phyloP scores from a whole-genome alignment of 2,888 invertebrate species.

The Vanessa cardui region DNA sequence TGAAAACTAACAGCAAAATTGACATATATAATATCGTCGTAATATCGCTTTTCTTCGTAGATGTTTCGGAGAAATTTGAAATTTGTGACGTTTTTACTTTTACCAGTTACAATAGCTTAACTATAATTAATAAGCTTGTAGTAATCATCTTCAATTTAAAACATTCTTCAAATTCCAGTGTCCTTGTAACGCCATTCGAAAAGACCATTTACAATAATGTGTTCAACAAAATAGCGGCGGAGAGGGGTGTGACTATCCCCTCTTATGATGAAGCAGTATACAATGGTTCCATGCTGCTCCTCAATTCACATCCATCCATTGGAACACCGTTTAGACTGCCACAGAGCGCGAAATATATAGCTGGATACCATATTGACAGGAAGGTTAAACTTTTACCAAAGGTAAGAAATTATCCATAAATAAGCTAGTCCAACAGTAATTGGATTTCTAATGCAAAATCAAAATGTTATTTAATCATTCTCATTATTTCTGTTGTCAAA shows the following conservation, averaged over 20 bases:
- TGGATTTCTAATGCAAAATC: no score
- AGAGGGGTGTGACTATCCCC: conserved; percentile 54
- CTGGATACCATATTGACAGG: conserved; percentile 59
- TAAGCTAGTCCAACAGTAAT: no score
- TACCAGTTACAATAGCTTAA: no score
- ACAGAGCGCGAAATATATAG: conserved; percentile 58
- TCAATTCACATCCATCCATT: conserved; percentile 60
- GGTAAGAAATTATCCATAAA: conserved; percentile 46
- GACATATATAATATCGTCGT: no score
- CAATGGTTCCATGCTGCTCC: conserved; percentile 58
- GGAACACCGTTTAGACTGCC: conserved; percentile 51
- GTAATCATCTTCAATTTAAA: not conserved
- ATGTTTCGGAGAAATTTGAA: no score
- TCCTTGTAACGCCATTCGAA: conserved; percentile 49
- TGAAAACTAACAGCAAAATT: no score
- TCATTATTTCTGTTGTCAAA: no score
- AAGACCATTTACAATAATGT: conserved; percentile 49
- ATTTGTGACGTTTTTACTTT: no score
- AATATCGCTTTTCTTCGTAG: no score
- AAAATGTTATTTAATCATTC: no score
- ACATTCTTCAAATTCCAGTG: conserved; percentile 47
- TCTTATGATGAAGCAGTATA: conserved; percentile 54
- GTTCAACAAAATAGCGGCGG: conserved; percentile 51
- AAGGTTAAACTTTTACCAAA: conserved; percentile 54
- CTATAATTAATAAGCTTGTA: no score